phyloP scores from a whole-genome alignment of 2,888 invertebrate genomes.

The Dastarcus helophoroides region DNA sequence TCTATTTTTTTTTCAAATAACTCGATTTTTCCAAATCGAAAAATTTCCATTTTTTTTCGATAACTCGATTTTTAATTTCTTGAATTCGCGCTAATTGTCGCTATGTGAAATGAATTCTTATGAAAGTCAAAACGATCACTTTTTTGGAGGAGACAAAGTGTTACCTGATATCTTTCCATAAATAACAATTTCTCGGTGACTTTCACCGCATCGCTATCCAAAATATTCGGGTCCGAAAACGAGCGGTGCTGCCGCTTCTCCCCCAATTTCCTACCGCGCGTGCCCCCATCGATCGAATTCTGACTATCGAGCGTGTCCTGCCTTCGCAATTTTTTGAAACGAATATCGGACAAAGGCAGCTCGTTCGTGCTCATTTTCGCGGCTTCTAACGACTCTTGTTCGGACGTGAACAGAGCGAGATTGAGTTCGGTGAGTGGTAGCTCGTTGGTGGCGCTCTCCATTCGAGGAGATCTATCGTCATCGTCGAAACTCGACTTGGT shows the following conservation, averaged over 20 bases:
- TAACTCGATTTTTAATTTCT: too few relatives aligned
- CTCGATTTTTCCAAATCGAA: too few relatives aligned
- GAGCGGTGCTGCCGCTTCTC: conserved; percentile 24
- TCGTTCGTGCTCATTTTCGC: conserved; percentile 30
- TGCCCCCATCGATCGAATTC: conserved; percentile 20
- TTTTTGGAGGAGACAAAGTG: too few relatives aligned
- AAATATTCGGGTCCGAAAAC: conserved; percentile 35
- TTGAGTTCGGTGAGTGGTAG: conserved; percentile 47
- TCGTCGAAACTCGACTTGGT: too few relatives aligned
- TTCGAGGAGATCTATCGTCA: conserved; percentile 21
- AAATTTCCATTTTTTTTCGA: too few relatives aligned
- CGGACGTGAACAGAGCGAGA: conserved; percentile 31
- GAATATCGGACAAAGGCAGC: conserved; percentile 29
- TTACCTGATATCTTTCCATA: too few relatives aligned
- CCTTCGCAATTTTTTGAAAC: conserved; percentile 18
- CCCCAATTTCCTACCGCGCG: conserved; percentile 7
- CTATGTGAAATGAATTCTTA: too few relatives aligned
- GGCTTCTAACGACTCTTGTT: conserved; percentile 17
- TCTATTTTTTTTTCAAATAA: too few relatives aligned
- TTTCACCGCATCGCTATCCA: conserved; percentile 21
- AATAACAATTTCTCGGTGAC: too few relatives aligned
- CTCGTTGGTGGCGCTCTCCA: conserved; percentile 55
- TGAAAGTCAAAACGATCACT: too few relatives aligned
- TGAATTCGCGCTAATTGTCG: too few relatives aligned
- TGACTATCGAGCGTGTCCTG: conserved; percentile 25